Evolutionary conservation across 2,113 vertebrate species (phyloP).

Genomic region (Rhinoderma darwinii): DNA sequence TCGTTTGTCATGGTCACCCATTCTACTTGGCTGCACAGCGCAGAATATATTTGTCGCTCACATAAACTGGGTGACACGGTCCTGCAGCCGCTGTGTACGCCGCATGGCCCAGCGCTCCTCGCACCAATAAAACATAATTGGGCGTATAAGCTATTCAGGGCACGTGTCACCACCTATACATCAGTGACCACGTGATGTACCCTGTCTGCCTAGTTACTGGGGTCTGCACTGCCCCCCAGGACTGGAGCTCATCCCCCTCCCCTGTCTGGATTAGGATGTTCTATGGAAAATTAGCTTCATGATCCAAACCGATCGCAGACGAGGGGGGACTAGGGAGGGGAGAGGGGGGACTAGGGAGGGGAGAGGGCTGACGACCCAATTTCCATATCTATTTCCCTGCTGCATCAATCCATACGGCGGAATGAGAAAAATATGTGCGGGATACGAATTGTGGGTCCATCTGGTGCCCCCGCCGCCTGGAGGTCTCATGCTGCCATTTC

Average conservation of each 20-base stretch:
- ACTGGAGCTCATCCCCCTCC: no score
- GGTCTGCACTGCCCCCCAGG: not conserved
- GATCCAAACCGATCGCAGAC: not conserved
- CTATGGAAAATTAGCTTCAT: not conserved
- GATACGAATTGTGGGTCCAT: not conserved
- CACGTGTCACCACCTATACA: conserved; percentile 26
- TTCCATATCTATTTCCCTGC: not conserved
- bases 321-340: not conserved
- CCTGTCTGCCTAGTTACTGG: conserved; percentile 32
- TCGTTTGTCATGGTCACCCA: no score
- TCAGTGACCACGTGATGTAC: not conserved
- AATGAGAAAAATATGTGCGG: not conserved
- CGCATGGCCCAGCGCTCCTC: not conserved
- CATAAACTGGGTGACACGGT: not conserved
- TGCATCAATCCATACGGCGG: not conserved
- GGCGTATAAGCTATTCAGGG: conserved; percentile 9
- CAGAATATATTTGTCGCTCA: no score
- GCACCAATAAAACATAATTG: not conserved
- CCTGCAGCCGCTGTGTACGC: not conserved
- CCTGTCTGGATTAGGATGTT: not conserved
- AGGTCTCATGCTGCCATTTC: not conserved
- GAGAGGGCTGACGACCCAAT: not conserved
- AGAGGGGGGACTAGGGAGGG: not conserved
- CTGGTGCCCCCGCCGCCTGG: not conserved
- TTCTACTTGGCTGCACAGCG: no score